Evolutionary conservation across 2,888 invertebrate species (phyloP), one percentile per base, ranked within the genome.

Genomic region (Phyto melanocephala): DNA sequence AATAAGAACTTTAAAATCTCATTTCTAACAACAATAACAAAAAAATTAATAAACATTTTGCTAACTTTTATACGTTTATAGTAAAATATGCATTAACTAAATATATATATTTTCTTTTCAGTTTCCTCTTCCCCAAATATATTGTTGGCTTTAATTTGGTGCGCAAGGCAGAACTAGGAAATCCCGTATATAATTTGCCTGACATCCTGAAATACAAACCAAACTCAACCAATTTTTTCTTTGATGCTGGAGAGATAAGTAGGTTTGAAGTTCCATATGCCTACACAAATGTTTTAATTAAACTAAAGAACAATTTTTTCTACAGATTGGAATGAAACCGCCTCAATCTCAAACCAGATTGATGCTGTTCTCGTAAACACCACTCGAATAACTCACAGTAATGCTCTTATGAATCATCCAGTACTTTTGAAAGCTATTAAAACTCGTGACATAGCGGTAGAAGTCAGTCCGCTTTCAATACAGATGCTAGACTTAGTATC

Each of bases 241-340:
- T 95, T 74, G 94, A 95, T 84, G 94, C 94, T 0, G 95, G 94
- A 1, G 94, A 95, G 90, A 94, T 94, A n/a, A 93, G 91, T 91
- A 71, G 82, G 85, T 82, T 24, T 2, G 7, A 45, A 35, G 7
- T 20, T 24, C 0, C n/a, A n/a, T n/a, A n/a, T n/a, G n/a, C n/a
- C n/a, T n/a, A n/a, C n/a, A n/a, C n/a, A n/a, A n/a, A n/a, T n/a
- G n/a, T n/a, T n/a, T n/a, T n/a, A n/a, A n/a, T n/a, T n/a, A n/a
- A n/a, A 33, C 7, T 7, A 17, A 17, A 15, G 8, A 1, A 45
- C 8, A 13, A 5, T n/a, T 8, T 3, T 17, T 35, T 15, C 33
- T 40, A 1, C 60, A 91, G 91, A 93, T 87, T 93, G 94, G 93
- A 92, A 91, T 87, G 93, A 92, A 15, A 87, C 88, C 70, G 87